A percentile compares a stretch with the other conserved stretches of the same genome.
These are phyloP conservation scores for Chloroceryle aenea DNA, from an alignment of 2,113 vertebrate genomes.

Conservation along the genomic window DNA sequence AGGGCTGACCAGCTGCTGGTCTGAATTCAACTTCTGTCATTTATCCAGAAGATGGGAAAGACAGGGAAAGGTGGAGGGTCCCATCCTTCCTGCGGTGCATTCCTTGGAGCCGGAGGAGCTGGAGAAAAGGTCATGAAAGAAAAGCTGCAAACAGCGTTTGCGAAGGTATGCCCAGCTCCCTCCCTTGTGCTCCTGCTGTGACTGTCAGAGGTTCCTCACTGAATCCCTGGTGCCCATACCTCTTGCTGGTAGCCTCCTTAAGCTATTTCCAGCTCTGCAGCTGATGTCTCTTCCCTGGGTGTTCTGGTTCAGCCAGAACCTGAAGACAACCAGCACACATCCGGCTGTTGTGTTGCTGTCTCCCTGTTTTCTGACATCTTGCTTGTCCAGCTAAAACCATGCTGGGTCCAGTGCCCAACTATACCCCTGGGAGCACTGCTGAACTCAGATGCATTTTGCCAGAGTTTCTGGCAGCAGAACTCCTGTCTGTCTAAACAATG, in stretches of 20 bases:
- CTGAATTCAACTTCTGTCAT: background rate
- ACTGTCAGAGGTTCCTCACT: background rate
- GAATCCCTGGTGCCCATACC: background rate
- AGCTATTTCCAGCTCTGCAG: background rate
- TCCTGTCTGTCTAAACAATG: background rate
- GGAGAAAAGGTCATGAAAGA: background rate
- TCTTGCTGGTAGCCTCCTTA: background rate
- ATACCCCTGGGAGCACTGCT: background rate
- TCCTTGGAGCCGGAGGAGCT: slow-evolving; percentile 25
- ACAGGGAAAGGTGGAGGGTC: slow-evolving; percentile 12
- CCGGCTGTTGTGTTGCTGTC: background rate
- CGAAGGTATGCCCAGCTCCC: slow-evolving; percentile 34
- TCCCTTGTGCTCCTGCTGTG: background rate
- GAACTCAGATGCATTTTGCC: background rate
- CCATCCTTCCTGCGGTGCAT: slow-evolving; percentile 49
- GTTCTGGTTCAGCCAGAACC: background rate
- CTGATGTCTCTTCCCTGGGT: background rate
- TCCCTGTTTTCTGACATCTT: background rate
- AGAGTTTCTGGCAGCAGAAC: background rate
- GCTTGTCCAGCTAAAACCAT: background rate
- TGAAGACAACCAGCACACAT: background rate
- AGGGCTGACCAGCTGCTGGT: background rate
- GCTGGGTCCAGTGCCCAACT: rapidly evolving
- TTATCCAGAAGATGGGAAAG: slow-evolving; percentile 14
- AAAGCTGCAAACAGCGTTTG: background rate